phyloP scores from a whole-genome alignment of 2,888 invertebrate species.

The Thymelicus sylvestris region DNA sequence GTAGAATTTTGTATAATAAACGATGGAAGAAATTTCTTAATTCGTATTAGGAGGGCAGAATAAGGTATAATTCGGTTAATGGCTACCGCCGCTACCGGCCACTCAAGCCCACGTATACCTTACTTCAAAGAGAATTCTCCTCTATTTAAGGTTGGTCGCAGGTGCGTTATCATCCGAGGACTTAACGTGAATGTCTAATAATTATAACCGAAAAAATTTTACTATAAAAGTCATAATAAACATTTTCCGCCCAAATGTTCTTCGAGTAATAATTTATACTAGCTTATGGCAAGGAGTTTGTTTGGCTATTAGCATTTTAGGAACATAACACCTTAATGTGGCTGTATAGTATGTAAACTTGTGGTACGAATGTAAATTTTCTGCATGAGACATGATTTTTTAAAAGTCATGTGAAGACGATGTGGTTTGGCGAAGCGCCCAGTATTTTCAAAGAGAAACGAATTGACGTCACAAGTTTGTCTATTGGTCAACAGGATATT shows the following conservation, averaged over 20 bases:
- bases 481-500: too few relatives aligned
- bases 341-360: neutral
- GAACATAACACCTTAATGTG: slow-evolving; percentile 19
- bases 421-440: too few relatives aligned
- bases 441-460: too few relatives aligned
- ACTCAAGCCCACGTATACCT: slow-evolving; percentile 34
- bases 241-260: slow-evolving; percentile 27
- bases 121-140: slow-evolving; percentile 34
- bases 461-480: too few relatives aligned
- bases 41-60: slow-evolving; percentile 23
- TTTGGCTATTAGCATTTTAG: slow-evolving; percentile 15
- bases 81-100: slow-evolving; percentile 17
- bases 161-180: slow-evolving; percentile 38
- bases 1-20: slow-evolving; percentile 1
- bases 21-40: slow-evolving; percentile 24
- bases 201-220: slow-evolving; percentile 37
- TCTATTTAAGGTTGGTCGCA: slow-evolving; percentile 36
- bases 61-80: slow-evolving; percentile 36
- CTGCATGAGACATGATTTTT: too few relatives aligned
- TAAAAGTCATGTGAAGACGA: too few relatives aligned
- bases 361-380: too few relatives aligned
- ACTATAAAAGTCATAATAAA: slow-evolving; percentile 37
- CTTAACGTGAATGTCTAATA: slow-evolving; percentile 34
- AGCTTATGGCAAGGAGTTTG: slow-evolving; percentile 27
- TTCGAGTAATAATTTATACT: slow-evolving; percentile 29